phyloP scores from a whole-genome alignment of 1,140 invertebrate species.

The Saccostrea glomerata region DNA sequence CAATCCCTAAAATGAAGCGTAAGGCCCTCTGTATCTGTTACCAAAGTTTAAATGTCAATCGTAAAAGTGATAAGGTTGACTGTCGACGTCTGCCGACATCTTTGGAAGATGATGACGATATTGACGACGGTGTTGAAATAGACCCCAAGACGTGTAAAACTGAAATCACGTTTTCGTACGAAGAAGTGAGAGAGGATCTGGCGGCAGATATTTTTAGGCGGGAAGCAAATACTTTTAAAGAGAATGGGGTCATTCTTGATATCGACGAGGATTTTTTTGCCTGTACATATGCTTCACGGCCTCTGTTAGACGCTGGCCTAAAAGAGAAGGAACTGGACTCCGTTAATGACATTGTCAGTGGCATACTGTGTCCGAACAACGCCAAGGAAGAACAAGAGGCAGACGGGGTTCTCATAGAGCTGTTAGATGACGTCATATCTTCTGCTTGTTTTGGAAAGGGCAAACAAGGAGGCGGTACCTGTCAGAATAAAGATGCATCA shows the following conservation, averaged over 20 bases:
- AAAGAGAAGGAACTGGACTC: conserved; percentile 44
- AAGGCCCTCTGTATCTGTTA: conserved; percentile 50
- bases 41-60: neutral
- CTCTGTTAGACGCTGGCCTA: conserved; percentile 56
- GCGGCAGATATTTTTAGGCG: conserved; percentile 51
- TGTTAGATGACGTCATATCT: conserved; percentile 37
- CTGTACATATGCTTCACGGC: conserved; percentile 61
- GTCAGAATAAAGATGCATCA: neutral
- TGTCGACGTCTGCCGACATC: conserved; percentile 1
- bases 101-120: neutral
- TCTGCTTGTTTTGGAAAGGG: conserved; percentile 9
- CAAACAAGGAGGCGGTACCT: neutral
- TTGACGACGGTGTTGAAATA: neutral
- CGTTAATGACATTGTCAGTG: conserved; percentile 50
- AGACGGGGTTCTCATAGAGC: conserved; percentile 56
- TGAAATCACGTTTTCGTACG: conserved; percentile 40
- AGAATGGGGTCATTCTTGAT: conserved; percentile 64
- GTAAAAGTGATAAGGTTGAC: neutral
- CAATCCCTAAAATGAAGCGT: conserved; percentile 10
- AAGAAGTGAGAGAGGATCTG: conserved; percentile 53
- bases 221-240: conserved; percentile 43
- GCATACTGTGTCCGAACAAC: conserved; percentile 62
- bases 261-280: conserved; percentile 73
- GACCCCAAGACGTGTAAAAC: conserved; percentile 45
- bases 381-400: conserved; percentile 57